phyloP scores from a whole-genome alignment of 2,113 vertebrate genomes.

The Syngnathoides biaculeatus region DNA sequence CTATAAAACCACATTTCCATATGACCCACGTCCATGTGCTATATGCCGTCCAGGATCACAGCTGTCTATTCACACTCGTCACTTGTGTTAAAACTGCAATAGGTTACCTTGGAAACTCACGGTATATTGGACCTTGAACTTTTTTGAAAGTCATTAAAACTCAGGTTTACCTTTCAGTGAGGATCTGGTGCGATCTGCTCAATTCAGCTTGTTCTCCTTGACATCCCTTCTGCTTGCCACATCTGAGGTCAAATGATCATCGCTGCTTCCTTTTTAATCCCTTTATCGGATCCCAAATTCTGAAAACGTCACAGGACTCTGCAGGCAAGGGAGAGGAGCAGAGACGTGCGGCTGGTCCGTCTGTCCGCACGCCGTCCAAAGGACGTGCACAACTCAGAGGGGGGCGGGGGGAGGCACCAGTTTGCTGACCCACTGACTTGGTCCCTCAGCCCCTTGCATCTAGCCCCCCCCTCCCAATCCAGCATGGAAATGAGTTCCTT shows the following conservation, averaged over 20 bases:
- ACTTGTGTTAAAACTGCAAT: background rate
- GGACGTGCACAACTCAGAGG: background rate
- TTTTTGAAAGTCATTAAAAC: no score
- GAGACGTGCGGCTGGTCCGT: background rate
- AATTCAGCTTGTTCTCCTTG: background rate
- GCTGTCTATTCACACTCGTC: background rate
- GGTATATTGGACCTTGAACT: background rate
- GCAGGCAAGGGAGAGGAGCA: background rate
- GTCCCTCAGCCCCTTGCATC: no score
- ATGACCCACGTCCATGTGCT: background rate
- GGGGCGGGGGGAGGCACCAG: background rate
- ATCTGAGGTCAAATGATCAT: background rate
- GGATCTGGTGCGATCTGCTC: background rate
- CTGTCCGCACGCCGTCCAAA: background rate
- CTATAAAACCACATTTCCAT: background rate
- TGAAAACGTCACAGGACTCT: background rate
- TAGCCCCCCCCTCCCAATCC: no score
- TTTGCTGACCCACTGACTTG: slow-evolving; percentile 7
- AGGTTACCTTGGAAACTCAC: background rate
- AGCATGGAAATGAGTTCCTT: background rate
- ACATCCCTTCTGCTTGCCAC: background rate
- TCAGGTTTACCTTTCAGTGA: slow-evolving; percentile 5
- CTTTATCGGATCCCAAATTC: background rate
- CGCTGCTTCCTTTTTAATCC: background rate
- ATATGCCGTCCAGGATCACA: background rate